Percentiles rank a stretch among this genome's conserved stretches.
phyloP scores from a whole-genome alignment of 2,888 invertebrate species.

The Netelia fuscicornis region DNA sequence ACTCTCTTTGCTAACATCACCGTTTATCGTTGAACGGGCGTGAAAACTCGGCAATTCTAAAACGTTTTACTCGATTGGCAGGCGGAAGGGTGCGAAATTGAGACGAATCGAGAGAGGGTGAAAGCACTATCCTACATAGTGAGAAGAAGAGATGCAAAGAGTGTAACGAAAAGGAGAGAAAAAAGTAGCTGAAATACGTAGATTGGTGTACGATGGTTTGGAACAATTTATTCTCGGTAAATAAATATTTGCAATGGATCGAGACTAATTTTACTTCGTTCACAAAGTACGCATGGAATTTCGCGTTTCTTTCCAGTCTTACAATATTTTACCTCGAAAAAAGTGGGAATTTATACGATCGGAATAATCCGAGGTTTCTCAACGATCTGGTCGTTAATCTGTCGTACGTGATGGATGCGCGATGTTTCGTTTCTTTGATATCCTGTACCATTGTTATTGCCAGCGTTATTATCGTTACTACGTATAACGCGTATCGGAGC shows the following conservation, averaged over 20 bases:
- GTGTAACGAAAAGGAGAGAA: neutral
- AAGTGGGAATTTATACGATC: no score
- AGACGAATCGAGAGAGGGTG: slow-evolving; percentile 32
- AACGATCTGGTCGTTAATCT: neutral
- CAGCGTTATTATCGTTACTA: slow-evolving; percentile 11
- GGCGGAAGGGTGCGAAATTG: slow-evolving; percentile 47
- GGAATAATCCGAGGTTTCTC: no score
- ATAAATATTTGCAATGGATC: neutral
- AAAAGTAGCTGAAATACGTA: slow-evolving; percentile 23
- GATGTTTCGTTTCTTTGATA: neutral
- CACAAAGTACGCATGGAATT: no score
- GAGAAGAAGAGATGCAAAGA: neutral
- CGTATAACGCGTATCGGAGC: slow-evolving; percentile 6
- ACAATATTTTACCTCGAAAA: no score
- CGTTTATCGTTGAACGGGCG: slow-evolving; percentile 42
- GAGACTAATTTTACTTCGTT: no score
- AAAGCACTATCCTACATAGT: slow-evolving; percentile 10
- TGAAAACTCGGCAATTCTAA: slow-evolving; percentile 52
- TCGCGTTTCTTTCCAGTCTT: no score
- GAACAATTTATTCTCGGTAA: neutral
- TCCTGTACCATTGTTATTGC: neutral
- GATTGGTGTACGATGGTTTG: neutral
- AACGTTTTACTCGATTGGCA: slow-evolving; percentile 63
- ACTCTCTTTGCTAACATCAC: slow-evolving; percentile 7
- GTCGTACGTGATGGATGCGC: slow-evolving; percentile 7